These are phyloP conservation scores for Phasianus colchicus DNA, from an alignment of 2,113 vertebrate species.

Conservation along the genomic window DNA sequence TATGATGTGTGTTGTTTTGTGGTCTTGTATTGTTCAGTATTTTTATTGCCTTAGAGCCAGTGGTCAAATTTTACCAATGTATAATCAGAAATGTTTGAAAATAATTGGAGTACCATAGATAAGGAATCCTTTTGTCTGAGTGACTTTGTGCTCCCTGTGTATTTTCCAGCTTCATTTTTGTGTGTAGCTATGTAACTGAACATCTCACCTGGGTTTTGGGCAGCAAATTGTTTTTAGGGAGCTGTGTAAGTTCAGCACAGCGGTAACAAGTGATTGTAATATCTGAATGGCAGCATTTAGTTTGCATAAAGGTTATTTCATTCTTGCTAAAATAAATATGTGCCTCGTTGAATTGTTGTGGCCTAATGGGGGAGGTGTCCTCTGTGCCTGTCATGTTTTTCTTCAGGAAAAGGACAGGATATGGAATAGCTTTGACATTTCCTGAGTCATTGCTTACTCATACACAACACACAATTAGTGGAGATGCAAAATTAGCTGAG, in stretches of 20 bases:
- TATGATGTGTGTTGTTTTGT: neutral
- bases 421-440: conserved; percentile 67
- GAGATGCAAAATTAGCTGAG: conserved; percentile 76
- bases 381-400: conserved; percentile 43
- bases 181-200: neutral
- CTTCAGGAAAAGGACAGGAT: conserved; percentile 75
- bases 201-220: neutral
- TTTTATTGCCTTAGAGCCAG: neutral
- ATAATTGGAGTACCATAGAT: neutral
- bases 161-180: neutral
- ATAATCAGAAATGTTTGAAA: neutral
- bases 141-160: neutral
- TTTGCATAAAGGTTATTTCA: neutral
- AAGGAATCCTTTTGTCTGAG: neutral
- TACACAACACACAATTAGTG: conserved; percentile 64
- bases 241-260: neutral
- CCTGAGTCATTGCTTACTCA: conserved; percentile 74
- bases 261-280: neutral
- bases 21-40: neutral
- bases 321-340: conserved; percentile 25
- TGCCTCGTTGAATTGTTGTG: conserved; percentile 58
- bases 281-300: neutral
- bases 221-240: neutral
- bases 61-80: neutral
- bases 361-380: conserved; percentile 60